Base-by-base conservation (phyloP, 2,888 invertebrate genomes). In the Hydriomena furcata region DNA sequence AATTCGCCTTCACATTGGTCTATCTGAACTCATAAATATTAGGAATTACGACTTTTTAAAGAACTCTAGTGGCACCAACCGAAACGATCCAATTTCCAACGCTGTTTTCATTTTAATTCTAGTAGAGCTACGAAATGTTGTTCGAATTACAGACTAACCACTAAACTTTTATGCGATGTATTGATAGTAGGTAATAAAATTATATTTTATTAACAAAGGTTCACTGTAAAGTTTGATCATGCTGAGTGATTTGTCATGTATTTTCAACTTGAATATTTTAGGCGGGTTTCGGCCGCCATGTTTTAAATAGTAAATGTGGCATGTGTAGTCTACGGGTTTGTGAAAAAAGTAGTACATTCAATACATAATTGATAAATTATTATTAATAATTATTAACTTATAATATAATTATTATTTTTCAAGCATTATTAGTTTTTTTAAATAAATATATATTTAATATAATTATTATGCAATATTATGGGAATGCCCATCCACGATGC, bases 121-220 rank as follows among this genome's bases (percentile, higher is more conserved):
- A n/a, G n/a, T n/a, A n/a, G n/a, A n/a, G n/a, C 17, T 4, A 17
- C 17, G 17, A 17, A 7, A 23, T 23, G 3, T 23, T 23, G 23
- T 4, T 23, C 4, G 17, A 17, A 23, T n/a, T n/a, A 23, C 23
- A 4, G 23, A 23, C 23, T 4, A 5, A 23, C 23, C 7, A 7
- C 4, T 28, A 5, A 35, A 35, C 23, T 8, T 37, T 25, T 36
- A 27, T 27, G n/a, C 25, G 17, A 11, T 13, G 17, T 34, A 8
- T 36, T 36, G 24, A n/a, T n/a, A 27, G 2, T 28, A 23, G 23
- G 2, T 28, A 23, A 31, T n/a, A 21, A 43, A 36, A 31, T 75
- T 71, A 58, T 51, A 61, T 68, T 68, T 64, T 63, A 64, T 66
- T 45, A 36, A 48, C 27, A 53, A 42, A 32, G 13, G 24, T 17